A percentile compares a stretch with the other conserved stretches of the same genome.
Conservation (phyloP, 2,888 invertebrate genomes). For the Liodrosophila aerea region DNA sequence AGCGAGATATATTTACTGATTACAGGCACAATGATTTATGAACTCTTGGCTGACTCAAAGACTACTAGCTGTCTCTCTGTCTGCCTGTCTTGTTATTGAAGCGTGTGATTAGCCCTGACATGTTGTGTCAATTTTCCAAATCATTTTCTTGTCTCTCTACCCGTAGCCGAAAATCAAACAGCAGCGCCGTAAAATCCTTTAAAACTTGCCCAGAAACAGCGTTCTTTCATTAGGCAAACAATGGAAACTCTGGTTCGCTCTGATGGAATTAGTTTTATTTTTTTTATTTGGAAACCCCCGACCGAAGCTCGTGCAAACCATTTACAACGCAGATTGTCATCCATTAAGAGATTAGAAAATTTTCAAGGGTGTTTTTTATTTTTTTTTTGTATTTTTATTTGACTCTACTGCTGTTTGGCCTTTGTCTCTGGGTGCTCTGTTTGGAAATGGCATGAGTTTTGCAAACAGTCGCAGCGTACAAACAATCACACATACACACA, state of each 20-base stretch:
- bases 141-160: constrained; percentile 55
- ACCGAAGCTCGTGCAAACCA: constrained; percentile 65
- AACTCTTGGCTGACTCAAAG: constrained; percentile 33
- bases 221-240: constrained; percentile 77
- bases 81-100: constrained; percentile 46
- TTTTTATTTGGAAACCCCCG: constrained; percentile 34
- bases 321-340: constrained; percentile 79
- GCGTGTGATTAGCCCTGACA: constrained; percentile 74
- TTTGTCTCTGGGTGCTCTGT: constrained; percentile 68
- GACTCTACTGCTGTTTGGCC: constrained; percentile 35
- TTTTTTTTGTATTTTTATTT: constrained; percentile 25
- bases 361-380: constrained; percentile 69
- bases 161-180: constrained; percentile 61
- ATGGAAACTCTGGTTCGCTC: constrained; percentile 46
- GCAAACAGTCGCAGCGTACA: constrained; percentile 63
- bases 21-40: constrained; percentile 72
- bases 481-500: constrained; percentile 40
- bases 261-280: constrained; percentile 79
- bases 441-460: constrained; percentile 63
- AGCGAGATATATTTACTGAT: constrained; percentile 71
- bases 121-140: constrained; percentile 73
- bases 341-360: constrained; percentile 78
- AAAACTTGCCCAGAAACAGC: constrained; percentile 73
- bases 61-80: constrained; percentile 2
- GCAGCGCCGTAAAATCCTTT: constrained; percentile 60